phyloP scores from a whole-genome alignment of 2,888 invertebrate species.

The Helleia helle region DNA sequence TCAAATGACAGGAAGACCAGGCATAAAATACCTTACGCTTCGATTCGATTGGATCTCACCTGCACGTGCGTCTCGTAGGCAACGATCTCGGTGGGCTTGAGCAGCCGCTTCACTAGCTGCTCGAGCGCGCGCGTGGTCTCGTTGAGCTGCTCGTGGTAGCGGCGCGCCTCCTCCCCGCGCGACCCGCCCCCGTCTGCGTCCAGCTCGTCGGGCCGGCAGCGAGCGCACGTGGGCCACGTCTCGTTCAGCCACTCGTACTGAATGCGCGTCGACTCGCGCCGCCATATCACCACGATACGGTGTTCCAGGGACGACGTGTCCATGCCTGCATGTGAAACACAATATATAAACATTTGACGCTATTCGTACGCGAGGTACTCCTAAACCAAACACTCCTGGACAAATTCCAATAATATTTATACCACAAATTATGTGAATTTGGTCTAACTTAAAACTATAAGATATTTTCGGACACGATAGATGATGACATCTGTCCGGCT shows the following conservation, averaged over 20 bases:
- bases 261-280: constrained; percentile 87
- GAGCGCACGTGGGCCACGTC: constrained; percentile 77
- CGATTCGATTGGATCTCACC: too few relatives aligned
- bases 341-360: too few relatives aligned
- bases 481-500: too few relatives aligned
- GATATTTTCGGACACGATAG: too few relatives aligned
- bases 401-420: too few relatives aligned
- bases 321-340: constrained; percentile 52
- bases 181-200: too few relatives aligned
- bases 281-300: constrained; percentile 92
- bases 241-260: constrained; percentile 93
- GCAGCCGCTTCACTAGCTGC: constrained; percentile 79
- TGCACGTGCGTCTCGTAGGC: constrained; percentile 86
- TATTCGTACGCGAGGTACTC: too few relatives aligned
- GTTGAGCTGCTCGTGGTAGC: constrained; percentile 70
- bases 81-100: constrained; percentile 82
- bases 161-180: constrained; percentile 44
- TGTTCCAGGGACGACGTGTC: constrained; percentile 72
- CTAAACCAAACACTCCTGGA: too few relatives aligned
- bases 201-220: too few relatives aligned
- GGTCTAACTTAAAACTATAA: too few relatives aligned
- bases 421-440: too few relatives aligned
- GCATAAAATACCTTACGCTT: background rate
- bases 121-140: constrained; percentile 83
- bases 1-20: background rate